Evolutionary conservation across 2,888 invertebrate species (phyloP).

Genomic region (Eupithecia abbreviata): DNA sequence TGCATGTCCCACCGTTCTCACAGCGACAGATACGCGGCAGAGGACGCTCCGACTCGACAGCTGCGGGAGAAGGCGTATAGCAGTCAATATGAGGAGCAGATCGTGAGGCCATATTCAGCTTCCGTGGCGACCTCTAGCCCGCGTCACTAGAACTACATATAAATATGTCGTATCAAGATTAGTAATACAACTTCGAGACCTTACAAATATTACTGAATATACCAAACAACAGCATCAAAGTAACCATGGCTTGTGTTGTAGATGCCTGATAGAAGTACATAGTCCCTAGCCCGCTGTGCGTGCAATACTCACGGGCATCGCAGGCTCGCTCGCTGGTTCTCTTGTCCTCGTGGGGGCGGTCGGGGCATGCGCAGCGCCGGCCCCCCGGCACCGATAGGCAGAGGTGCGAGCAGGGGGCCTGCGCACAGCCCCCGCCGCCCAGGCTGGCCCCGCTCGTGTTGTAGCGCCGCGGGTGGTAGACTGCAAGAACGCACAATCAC

Average conservation of each 20-base stretch:
- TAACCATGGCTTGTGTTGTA: too few relatives aligned
- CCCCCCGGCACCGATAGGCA: constrained; percentile 96
- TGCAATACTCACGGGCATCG: constrained; percentile 86
- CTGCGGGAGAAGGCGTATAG: constrained; percentile 58
- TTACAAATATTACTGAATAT: not conserved
- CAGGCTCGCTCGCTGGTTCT: constrained; percentile 88
- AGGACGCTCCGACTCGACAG: constrained; percentile 89
- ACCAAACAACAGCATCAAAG: too few relatives aligned
- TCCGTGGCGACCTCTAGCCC: not conserved
- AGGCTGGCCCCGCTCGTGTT: constrained; percentile 85
- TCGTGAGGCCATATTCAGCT: not conserved
- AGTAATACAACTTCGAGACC: not conserved
- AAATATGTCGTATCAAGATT: not conserved
- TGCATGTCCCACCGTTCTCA: constrained; percentile 93
- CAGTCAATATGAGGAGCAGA: not conserved
- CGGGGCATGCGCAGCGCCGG: constrained; percentile 96
- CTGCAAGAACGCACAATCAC: constrained; percentile 59
- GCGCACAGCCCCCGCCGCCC: constrained; percentile 83
- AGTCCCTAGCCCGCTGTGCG: too few relatives aligned
- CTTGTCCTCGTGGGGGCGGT: constrained; percentile 82
- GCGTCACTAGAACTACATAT: not conserved
- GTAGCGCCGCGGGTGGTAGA: constrained; percentile 93
- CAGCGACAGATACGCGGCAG: constrained; percentile 92
- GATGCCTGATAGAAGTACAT: too few relatives aligned
- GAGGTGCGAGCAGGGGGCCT: constrained; percentile 93